A percentile compares a stretch with the other conserved stretches of the same genome.
Conservation (phyloP, 2,113 vertebrate species). For the Eublepharis macularius region DNA sequence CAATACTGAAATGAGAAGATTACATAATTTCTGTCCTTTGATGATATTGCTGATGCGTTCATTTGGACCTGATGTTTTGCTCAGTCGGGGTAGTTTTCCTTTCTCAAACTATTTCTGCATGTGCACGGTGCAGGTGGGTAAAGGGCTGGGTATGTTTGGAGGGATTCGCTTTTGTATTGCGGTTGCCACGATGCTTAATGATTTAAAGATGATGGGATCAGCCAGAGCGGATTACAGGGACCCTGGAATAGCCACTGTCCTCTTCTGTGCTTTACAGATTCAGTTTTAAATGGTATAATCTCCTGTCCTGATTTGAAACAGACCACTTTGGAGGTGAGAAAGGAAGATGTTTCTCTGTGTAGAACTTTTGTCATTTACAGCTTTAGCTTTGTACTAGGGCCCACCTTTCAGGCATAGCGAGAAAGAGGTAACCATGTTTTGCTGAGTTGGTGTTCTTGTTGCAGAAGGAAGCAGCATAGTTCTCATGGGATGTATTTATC, state of each 20-base stretch:
- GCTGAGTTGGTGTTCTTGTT: neutral
- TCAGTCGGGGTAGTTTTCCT: neutral
- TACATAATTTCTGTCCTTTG: neutral
- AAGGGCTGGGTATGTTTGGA: neutral
- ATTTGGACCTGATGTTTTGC: accelerated
- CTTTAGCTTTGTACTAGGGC: neutral
- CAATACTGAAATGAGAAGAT: accelerated
- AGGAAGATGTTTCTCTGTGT: neutral
- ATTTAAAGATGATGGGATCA: neutral
- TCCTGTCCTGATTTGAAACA: accelerated
- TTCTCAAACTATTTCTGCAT: accelerated
- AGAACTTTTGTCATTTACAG: neutral
- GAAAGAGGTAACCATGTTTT: neutral
- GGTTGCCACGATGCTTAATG: neutral
- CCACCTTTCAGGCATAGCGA: neutral
- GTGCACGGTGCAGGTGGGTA: accelerated
- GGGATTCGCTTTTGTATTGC: neutral
- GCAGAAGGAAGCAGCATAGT: neutral
- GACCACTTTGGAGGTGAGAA: neutral
- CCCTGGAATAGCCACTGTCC: neutral
- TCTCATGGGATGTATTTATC: neutral
- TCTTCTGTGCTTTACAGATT: neutral
- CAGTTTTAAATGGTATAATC: neutral
- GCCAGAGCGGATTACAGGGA: neutral
- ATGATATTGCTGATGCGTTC: accelerated